Evolutionary conservation across 2,888 invertebrate species (phyloP).

Genomic region (Eupithecia exiguata): DNA sequence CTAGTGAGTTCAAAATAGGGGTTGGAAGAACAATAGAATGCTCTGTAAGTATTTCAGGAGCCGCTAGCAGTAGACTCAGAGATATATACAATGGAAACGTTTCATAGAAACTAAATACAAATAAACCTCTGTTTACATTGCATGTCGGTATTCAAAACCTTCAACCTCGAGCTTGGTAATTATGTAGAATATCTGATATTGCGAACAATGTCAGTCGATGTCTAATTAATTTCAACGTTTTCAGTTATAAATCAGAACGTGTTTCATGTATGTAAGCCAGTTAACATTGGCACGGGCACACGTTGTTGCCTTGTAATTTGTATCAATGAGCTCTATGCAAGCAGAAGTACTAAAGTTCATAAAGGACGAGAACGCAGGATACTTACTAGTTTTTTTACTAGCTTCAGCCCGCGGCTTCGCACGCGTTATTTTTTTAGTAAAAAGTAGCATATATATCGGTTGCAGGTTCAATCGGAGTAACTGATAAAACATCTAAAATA

Average conservation of each 20-base stretch:
- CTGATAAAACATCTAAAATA: too few relatives aligned
- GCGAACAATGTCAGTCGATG: slow-evolving; percentile 15
- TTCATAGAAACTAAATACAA: background rate
- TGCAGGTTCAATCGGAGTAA: too few relatives aligned
- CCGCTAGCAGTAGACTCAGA: background rate
- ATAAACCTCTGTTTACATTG: slow-evolving; percentile 9
- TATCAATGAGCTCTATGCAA: slow-evolving; percentile 1
- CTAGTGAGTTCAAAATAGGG: background rate
- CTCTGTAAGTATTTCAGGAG: background rate
- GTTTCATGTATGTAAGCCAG: background rate
- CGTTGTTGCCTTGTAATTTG: background rate
- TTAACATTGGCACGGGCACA: background rate
- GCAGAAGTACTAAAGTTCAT: background rate
- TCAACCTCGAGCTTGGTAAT: slow-evolving; percentile 10
- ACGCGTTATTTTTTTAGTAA: too few relatives aligned
- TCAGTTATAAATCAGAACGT: slow-evolving; percentile 15
- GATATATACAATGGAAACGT: background rate
- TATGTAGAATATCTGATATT: slow-evolving; percentile 6
- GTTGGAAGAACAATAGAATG: background rate
- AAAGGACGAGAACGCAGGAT: too few relatives aligned
- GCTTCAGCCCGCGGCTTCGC: too few relatives aligned
- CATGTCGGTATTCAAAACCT: slow-evolving; percentile 8
- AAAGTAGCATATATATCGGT: too few relatives aligned
- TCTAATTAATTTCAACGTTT: slow-evolving; percentile 12
- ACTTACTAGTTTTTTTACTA: too few relatives aligned